phyloP scores from a whole-genome alignment of 2,888 invertebrate species.

The Scaptomyza parva region DNA sequence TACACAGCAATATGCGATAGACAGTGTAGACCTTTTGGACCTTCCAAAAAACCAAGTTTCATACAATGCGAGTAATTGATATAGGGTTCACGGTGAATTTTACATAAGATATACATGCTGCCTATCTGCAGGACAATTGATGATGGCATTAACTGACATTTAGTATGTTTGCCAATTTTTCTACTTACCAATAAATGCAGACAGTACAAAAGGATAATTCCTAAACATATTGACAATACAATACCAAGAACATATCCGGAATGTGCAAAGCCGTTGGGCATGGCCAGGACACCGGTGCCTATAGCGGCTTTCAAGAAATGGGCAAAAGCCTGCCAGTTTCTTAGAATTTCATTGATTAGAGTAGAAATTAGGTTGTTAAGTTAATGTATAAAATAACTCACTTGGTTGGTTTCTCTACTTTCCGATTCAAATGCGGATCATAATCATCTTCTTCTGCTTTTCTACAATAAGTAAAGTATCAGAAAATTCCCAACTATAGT shows the following conservation, averaged over 20 bases:
- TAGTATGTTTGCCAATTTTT: rapidly evolving
- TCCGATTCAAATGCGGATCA: background rate
- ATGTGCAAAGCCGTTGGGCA: conserved; percentile 94
- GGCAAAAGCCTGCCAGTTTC: conserved; percentile 94
- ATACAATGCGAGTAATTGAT: conserved; percentile 94
- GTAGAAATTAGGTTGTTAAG: background rate
- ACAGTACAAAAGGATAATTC: conserved; percentile 96
- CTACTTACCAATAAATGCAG: conserved; percentile 93
- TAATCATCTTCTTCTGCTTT: background rate
- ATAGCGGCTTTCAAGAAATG: conserved; percentile 97
- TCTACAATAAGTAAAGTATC: background rate
- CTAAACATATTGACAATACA: conserved; percentile 92
- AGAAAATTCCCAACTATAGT: background rate
- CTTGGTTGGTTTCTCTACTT: background rate
- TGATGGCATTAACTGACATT: background rate
- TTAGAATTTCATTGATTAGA: conserved; percentile 83
- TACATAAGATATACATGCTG: conserved; percentile 85
- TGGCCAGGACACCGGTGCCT: conserved; percentile 97
- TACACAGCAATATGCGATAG: conserved; percentile 87
- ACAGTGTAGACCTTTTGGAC: conserved; percentile 88
- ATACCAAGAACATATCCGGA: conserved; percentile 96
- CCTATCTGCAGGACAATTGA: conserved; percentile 67
- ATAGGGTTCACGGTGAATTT: conserved; percentile 89
- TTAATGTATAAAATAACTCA: background rate
- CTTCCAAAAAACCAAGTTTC: conserved; percentile 90